Evolutionary conservation across 2,888 invertebrate genomes (phyloP).

Genomic region (Smittia aterrima): DNA sequence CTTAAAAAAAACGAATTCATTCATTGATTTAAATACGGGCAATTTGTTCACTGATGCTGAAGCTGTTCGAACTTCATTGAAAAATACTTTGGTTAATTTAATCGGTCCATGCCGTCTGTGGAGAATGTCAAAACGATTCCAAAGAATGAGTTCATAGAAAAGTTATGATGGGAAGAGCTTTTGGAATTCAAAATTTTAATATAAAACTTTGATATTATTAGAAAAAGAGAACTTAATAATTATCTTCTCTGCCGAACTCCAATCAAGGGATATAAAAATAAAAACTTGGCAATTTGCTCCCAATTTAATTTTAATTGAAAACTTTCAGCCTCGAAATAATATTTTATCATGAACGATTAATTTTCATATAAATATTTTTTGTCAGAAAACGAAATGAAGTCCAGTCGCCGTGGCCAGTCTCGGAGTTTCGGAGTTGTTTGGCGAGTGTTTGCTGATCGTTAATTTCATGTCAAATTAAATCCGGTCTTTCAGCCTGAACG

Average conservation of each 20-base stretch:
- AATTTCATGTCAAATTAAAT: slow-evolving; percentile 30
- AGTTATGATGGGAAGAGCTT: too few species aligned
- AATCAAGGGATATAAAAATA: too few species aligned
- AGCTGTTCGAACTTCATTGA: not conserved
- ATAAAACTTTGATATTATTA: too few species aligned
- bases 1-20: not conserved
- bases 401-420: not conserved
- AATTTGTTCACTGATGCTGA: not conserved
- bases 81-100: too few species aligned
- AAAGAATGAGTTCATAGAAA: too few species aligned
- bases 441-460: slow-evolving; percentile 10
- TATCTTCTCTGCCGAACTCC: too few species aligned
- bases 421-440: too few species aligned
- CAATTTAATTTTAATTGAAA: not conserved
- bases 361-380: not conserved
- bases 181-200: too few species aligned
- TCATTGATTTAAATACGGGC: not conserved
- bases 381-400: not conserved
- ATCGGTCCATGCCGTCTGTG: too few species aligned
- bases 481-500: not conserved
- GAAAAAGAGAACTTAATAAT: too few species aligned
- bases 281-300: too few species aligned
- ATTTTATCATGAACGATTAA: not conserved
- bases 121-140: too few species aligned
- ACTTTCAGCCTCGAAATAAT: not conserved